Conservation (phyloP, 2,113 vertebrate species). For the Chloropsis cyanopogon region DNA sequence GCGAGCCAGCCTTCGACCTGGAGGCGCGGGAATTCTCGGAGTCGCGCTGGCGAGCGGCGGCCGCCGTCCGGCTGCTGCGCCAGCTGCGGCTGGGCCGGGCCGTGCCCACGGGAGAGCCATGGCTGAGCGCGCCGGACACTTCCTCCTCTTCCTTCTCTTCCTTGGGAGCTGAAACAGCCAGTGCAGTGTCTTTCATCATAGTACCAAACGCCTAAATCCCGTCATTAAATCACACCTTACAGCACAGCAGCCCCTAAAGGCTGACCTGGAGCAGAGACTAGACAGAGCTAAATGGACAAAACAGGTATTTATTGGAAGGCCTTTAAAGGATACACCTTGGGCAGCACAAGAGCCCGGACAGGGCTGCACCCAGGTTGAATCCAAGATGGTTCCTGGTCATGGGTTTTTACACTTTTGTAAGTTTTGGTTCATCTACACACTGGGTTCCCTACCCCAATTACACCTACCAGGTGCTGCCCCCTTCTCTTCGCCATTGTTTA, state of each 20-base stretch:
- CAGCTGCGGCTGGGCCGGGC: constrained; percentile 65
- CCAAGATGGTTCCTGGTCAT: neutral
- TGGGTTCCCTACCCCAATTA: neutral
- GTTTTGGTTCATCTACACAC: neutral
- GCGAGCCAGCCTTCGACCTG: constrained; percentile 65
- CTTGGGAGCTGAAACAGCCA: constrained; percentile 72
- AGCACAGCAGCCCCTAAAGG: neutral
- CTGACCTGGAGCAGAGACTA: neutral
- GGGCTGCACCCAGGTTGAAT: neutral
- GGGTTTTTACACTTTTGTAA: neutral
- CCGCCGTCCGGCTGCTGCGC: constrained; percentile 69
- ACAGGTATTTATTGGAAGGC: neutral
- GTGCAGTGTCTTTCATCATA: neutral
- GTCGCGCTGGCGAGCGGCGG: constrained; percentile 64
- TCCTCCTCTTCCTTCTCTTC: constrained; percentile 76
- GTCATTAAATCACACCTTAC: neutral
- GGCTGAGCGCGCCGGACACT: constrained; percentile 11
- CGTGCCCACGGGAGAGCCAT: constrained; percentile 16
- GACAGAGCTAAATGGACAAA: neutral
- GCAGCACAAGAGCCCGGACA: neutral
- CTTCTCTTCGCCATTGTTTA: neutral
- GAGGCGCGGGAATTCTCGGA: constrained; percentile 71
- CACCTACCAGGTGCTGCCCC: neutral
- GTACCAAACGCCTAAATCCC: neutral
- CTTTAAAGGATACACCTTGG: neutral